These are phyloP conservation scores for Archips xylosteana DNA, from an alignment of 2,888 invertebrate genomes.

Conservation along the genomic window DNA sequence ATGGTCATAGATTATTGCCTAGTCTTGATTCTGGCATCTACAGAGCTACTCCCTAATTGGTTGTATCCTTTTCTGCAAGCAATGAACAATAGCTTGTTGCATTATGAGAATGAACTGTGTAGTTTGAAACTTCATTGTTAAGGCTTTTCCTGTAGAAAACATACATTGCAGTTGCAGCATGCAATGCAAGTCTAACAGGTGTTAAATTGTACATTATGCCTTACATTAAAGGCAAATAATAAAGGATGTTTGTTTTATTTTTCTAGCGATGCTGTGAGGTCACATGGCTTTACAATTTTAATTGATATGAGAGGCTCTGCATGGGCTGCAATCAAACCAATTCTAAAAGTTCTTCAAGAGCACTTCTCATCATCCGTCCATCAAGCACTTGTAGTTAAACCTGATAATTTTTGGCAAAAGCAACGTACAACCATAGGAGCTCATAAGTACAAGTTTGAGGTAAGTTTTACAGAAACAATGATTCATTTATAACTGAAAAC, in stretches of 20 bases:
- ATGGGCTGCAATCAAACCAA: slow-evolving; percentile 98
- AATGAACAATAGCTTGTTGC: slow-evolving; percentile 38
- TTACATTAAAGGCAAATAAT: neutral
- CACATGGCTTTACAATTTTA: slow-evolving; percentile 97
- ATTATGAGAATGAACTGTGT: slow-evolving; percentile 33
- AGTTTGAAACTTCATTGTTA: slow-evolving; percentile 42
- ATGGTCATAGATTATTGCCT: slow-evolving; percentile 17
- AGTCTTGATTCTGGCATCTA: slow-evolving; percentile 5
- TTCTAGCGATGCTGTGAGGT: slow-evolving; percentile 93
- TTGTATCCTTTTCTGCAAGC: slow-evolving; percentile 29
- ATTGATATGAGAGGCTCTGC: slow-evolving; percentile 99
- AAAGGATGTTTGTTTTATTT: slow-evolving; percentile 47
- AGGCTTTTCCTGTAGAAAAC: slow-evolving; percentile 40
- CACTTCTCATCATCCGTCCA: slow-evolving; percentile 97
- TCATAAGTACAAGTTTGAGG: slow-evolving; percentile 99
- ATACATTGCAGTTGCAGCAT: slow-evolving; percentile 16
- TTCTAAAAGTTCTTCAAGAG: slow-evolving; percentile 98
- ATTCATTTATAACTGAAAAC: slow-evolving; percentile 7
- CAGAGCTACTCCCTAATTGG: slow-evolving; percentile 28
- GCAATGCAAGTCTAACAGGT: slow-evolving; percentile 1
- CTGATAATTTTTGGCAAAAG: slow-evolving; percentile 99
- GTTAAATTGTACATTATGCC: neutral
- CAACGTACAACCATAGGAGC: slow-evolving; percentile 98
- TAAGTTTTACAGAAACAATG: slow-evolving; percentile 63
- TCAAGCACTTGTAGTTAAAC: slow-evolving; percentile 98